Conservation (phyloP, 2,888 invertebrate species). For the Raillietiella orientalis region DNA sequence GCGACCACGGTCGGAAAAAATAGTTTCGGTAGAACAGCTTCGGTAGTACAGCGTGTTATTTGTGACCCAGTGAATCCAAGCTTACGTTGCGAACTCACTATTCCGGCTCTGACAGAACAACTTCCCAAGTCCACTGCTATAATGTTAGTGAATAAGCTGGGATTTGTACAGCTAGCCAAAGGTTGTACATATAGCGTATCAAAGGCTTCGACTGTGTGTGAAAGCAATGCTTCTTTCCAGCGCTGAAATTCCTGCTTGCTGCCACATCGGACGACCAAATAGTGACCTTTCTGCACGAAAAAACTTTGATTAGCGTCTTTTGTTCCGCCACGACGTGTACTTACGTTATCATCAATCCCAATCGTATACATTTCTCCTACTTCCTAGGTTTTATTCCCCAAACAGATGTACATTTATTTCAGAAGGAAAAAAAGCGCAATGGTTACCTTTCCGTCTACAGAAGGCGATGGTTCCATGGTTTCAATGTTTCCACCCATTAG, state of each 20-base stretch:
- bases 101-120: conserved; percentile 20
- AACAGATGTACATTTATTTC: no score
- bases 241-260: conserved; percentile 14
- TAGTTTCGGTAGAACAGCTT: no score
- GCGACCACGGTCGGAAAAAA: conserved; percentile 21
- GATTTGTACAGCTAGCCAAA: conserved; percentile 11
- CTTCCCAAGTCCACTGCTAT: conserved; percentile 21
- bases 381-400: no score
- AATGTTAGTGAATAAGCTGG: conserved; percentile 14
- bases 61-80: no score
- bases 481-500: conserved; percentile 18
- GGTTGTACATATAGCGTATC: conserved; percentile 18
- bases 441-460: conserved; percentile 1
- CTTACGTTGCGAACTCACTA: conserved; percentile 16
- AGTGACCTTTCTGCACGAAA: conserved; percentile 15
- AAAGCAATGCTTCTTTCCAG: conserved; percentile 18
- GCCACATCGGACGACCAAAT: conserved; percentile 16
- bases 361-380: conserved; percentile 10
- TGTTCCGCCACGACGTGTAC: conserved; percentile 6
- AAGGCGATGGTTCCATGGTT: conserved; percentile 14
- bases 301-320: conserved; percentile 3
- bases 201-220: conserved; percentile 15
- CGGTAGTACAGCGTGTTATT: no score
- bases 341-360: conserved; percentile 12
- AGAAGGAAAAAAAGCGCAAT: no score